Evolutionary conservation across 2,797 vertebrate species (phyloP).

Genomic region (Tapirus indicus): DNA sequence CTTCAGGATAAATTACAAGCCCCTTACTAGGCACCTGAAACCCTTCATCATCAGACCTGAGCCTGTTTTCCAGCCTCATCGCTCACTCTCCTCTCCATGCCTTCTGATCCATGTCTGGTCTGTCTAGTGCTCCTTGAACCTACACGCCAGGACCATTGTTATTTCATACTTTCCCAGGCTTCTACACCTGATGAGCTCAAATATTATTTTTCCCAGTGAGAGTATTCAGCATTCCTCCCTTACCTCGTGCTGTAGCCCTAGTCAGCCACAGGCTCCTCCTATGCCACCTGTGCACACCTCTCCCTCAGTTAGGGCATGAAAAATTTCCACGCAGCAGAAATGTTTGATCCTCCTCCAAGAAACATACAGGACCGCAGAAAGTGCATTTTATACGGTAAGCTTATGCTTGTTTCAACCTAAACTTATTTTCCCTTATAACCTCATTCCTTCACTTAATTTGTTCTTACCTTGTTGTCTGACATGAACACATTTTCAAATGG

Average conservation of each 20-base stretch:
- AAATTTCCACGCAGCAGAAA: neutral
- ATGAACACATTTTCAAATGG: neutral
- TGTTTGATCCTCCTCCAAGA: neutral
- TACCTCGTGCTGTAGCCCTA: no score
- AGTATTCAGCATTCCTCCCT: neutral
- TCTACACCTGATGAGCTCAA: neutral
- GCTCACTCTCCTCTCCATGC: neutral
- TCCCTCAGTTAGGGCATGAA: neutral
- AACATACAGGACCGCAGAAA: neutral
- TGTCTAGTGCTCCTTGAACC: neutral
- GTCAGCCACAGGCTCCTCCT: neutral
- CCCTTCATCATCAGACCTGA: neutral
- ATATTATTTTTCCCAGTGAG: neutral
- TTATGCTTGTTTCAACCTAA: neutral
- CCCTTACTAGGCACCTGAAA: neutral
- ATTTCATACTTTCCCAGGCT: neutral
- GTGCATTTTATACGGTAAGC: neutral
- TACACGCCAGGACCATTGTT: neutral
- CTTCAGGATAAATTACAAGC: neutral
- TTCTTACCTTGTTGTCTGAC: neutral
- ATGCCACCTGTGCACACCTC: fast-evolving
- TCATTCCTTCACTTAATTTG: neutral
- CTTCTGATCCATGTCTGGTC: neutral
- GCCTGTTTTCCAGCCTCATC: neutral
- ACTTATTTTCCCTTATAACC: neutral